A percentile compares a stretch with the other conserved stretches of the same genome.
Evolutionary conservation across 2,888 invertebrate species (phyloP).

Genomic region (Smittia aterrima): DNA sequence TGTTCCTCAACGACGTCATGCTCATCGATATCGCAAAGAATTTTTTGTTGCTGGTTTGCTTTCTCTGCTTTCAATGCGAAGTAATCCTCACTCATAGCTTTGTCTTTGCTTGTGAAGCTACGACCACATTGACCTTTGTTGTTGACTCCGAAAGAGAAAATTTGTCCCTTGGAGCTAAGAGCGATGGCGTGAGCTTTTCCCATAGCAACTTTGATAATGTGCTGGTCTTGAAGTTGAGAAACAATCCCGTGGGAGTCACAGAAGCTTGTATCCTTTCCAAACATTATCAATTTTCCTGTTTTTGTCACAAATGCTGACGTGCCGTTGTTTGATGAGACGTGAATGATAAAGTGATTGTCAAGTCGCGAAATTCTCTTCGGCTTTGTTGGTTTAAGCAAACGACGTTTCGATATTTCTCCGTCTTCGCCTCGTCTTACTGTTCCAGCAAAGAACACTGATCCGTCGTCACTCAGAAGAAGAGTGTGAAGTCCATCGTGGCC

Average conservation of each 20-base stretch:
- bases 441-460: constrained; percentile 77
- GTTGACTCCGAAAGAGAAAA: constrained; percentile 95
- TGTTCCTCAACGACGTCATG: constrained; percentile 56
- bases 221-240: constrained; percentile 70
- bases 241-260: constrained; percentile 75
- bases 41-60: neutral
- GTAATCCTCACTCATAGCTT: constrained; percentile 58
- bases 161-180: constrained; percentile 81
- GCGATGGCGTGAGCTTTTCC: constrained; percentile 96
- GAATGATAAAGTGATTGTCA: constrained; percentile 78
- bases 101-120: constrained; percentile 62
- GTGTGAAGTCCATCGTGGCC: constrained; percentile 95
- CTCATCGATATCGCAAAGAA: constrained; percentile 57
- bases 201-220: constrained; percentile 72
- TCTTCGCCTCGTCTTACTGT: constrained; percentile 91
- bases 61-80: constrained; percentile 32
- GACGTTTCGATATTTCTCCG: constrained; percentile 77
- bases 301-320: constrained; percentile 89
- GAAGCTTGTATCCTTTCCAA: constrained; percentile 89
- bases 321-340: constrained; percentile 91
- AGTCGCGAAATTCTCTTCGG: constrained; percentile 90
- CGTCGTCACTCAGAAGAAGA: constrained; percentile 87
- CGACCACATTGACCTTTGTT: constrained; percentile 97
- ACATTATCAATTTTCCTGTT: constrained; percentile 87
- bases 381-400: constrained; percentile 86